Percentiles rank a stretch among this genome's conserved stretches.
Conservation (phyloP, 2,888 invertebrate species). For the Idaea dimidiata region DNA sequence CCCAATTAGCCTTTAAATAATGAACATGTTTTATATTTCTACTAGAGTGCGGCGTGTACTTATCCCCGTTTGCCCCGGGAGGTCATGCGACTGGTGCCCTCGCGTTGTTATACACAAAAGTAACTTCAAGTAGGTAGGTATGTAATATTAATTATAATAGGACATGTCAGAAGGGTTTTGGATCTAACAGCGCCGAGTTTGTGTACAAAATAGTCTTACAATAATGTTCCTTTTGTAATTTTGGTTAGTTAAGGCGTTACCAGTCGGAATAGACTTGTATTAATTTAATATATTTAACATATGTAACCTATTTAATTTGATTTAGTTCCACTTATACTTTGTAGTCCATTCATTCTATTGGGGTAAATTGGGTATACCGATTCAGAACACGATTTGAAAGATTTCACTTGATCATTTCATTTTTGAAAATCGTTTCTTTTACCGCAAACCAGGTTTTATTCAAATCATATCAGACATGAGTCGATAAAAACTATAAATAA, state of each 20-base stretch:
- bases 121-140: conserved; percentile 61
- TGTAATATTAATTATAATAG: conserved; percentile 52
- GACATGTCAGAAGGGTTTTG: conserved; percentile 51
- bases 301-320: too few species aligned
- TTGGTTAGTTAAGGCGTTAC: conserved; percentile 1
- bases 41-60: conserved; percentile 74
- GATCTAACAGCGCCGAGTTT: conserved; percentile 41
- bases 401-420: too few species aligned
- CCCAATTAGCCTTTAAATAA: conserved; percentile 81
- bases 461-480: too few species aligned
- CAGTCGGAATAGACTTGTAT: too few species aligned
- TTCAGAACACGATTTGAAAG: too few species aligned
- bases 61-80: conserved; percentile 75
- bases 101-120: conserved; percentile 54
- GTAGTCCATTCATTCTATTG: too few species aligned
- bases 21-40: conserved; percentile 81
- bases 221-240: conserved; percentile 37
- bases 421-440: too few species aligned
- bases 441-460: too few species aligned
- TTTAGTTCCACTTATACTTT: too few species aligned
- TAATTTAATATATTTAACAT: too few species aligned
- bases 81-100: conserved; percentile 68
- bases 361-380: too few species aligned
- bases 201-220: conserved; percentile 44
- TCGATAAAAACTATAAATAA: too few species aligned